phyloP scores from a whole-genome alignment of 2,888 invertebrate genomes.

The Tenthredo distinguenda region DNA sequence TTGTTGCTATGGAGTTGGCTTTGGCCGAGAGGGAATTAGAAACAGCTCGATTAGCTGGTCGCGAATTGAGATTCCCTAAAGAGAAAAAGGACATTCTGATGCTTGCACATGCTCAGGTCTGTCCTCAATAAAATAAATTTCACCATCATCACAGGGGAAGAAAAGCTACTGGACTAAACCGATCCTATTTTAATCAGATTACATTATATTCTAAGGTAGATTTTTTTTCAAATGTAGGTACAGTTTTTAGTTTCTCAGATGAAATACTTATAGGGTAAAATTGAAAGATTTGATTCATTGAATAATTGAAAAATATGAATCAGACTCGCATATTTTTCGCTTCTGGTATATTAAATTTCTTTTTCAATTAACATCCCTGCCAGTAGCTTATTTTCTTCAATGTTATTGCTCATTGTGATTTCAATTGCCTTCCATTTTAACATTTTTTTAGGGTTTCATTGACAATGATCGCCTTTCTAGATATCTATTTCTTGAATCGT shows the following conservation, averaged over 20 bases:
- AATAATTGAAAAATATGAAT: not conserved
- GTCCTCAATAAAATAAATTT: constrained; percentile 69
- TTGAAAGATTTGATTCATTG: not conserved
- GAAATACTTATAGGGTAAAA: not conserved
- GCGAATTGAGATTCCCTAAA: constrained; percentile 95
- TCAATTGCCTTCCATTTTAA: constrained; percentile 32
- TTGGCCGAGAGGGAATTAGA: constrained; percentile 93
- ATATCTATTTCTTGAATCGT: constrained; percentile 26
- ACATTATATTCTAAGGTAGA: not conserved
- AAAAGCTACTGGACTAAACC: constrained; percentile 4
- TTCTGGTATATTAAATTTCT: not conserved
- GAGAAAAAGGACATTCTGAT: constrained; percentile 97
- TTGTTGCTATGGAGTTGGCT: constrained; percentile 89
- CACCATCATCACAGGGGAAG: not conserved
- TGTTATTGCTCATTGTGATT: constrained; percentile 38
- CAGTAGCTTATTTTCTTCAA: constrained; percentile 34
- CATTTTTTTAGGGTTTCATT: not conserved
- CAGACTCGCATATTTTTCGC: not conserved
- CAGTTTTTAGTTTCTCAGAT: not conserved
- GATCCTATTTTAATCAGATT: not conserved
- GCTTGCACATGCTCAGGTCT: constrained; percentile 91
- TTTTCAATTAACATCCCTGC: not conserved
- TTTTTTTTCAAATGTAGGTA: not conserved
- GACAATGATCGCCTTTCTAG: constrained; percentile 13
- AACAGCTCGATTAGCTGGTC: constrained; percentile 91